Percentiles rank a stretch among this genome's conserved stretches.
These are phyloP conservation scores for Clanis bilineata DNA, from an alignment of 2,888 invertebrate species.

Conservation along the genomic window DNA sequence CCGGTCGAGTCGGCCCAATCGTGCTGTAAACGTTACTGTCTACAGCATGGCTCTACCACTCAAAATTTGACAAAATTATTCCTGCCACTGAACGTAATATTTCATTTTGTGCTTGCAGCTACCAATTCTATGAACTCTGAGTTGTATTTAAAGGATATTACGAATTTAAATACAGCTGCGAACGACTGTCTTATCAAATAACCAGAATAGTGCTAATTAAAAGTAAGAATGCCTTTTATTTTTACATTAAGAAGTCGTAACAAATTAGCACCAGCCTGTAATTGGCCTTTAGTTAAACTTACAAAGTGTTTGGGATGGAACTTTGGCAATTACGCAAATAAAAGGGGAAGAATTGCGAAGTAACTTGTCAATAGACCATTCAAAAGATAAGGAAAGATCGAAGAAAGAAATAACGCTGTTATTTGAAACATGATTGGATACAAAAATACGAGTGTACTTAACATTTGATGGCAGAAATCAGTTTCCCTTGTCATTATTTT, in stretches of 20 bases:
- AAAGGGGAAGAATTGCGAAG: not conserved
- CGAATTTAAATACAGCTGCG: not conserved
- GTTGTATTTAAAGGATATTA: not conserved
- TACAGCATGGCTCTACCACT: no score
- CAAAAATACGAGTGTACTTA: no score
- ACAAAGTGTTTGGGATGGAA: slow-evolving; percentile 29
- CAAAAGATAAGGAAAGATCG: not conserved
- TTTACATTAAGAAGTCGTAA: not conserved
- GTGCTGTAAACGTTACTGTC: no score
- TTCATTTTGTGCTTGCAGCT: not conserved
- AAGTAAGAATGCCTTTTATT: not conserved
- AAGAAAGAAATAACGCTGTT: not conserved
- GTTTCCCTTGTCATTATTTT: no score
- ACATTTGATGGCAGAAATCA: no score
- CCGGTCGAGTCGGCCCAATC: no score
- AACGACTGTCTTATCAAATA: not conserved
- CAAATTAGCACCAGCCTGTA: slow-evolving; percentile 15
- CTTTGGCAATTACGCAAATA: slow-evolving; percentile 31
- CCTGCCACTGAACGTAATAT: no score
- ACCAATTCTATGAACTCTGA: not conserved
- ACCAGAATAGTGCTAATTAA: not conserved
- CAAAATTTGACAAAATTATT: no score
- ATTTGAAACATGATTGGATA: not conserved
- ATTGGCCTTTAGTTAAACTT: slow-evolving; percentile 33
- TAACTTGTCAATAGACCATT: not conserved